These are phyloP conservation scores for Brachionus koreanus DNA, from an alignment of 1,140 invertebrate species.

Conservation along the genomic window DNA sequence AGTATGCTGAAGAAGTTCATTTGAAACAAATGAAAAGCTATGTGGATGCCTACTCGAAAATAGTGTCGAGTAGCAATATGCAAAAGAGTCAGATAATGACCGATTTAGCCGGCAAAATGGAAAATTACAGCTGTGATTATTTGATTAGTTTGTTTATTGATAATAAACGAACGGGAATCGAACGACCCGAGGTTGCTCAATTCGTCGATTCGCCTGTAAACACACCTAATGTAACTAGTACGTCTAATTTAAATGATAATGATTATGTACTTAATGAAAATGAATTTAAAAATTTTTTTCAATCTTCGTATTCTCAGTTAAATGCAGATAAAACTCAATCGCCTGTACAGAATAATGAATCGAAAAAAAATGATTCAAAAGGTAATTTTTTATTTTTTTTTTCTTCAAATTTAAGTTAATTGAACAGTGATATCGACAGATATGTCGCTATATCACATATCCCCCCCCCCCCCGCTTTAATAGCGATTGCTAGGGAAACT, in stretches of 20 bases:
- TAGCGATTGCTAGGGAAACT: too few species aligned
- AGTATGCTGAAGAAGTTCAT: constrained; percentile 33
- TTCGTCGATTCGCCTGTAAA: constrained; percentile 10
- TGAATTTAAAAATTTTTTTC: constrained; percentile 34
- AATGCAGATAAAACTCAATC: constrained; percentile 12
- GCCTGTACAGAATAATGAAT: constrained; percentile 8
- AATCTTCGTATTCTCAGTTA: constrained; percentile 14
- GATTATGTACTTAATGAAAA: constrained; percentile 11
- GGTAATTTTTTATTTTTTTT: background rate
- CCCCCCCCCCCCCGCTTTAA: too few species aligned
- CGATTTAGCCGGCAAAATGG: background rate
- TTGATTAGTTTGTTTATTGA: constrained; percentile 26
- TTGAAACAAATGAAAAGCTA: constrained; percentile 26
- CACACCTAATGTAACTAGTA: background rate
- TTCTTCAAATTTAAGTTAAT: too few species aligned
- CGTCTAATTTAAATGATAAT: background rate
- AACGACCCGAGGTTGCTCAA: background rate
- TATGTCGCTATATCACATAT: too few species aligned
- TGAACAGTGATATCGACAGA: too few species aligned
- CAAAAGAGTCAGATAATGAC: background rate
- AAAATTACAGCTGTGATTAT: background rate
- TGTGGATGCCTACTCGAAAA: background rate
- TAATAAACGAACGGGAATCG: constrained; percentile 21
- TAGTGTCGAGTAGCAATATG: background rate
- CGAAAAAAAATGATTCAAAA: constrained; percentile 27